phyloP scores from a whole-genome alignment of 2,888 invertebrate genomes.

The Orthosia cruda region DNA sequence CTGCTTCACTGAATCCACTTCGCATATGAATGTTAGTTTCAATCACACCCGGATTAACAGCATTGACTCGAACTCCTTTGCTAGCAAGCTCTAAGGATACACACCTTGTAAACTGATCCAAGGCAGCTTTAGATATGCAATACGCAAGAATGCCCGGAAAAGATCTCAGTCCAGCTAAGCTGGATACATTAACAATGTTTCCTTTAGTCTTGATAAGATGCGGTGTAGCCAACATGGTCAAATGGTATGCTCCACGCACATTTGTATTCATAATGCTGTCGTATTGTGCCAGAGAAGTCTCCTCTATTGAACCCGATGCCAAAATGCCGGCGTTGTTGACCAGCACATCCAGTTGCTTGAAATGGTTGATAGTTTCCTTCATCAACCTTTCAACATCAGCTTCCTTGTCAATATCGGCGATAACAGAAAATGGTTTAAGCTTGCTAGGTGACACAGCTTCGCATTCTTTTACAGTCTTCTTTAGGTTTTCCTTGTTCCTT shows the following conservation, averaged over 20 bases:
- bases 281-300: slow-evolving; percentile 94
- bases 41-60: slow-evolving; percentile 97
- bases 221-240: slow-evolving; percentile 96
- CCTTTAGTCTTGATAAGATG: slow-evolving; percentile 95
- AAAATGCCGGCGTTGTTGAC: slow-evolving; percentile 96
- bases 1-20: slow-evolving; percentile 94
- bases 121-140: slow-evolving; percentile 96
- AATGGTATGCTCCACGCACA: slow-evolving; percentile 93
- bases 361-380: slow-evolving; percentile 93
- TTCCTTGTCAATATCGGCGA: slow-evolving; percentile 93
- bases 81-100: slow-evolving; percentile 95
- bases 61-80: slow-evolving; percentile 95
- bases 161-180: slow-evolving; percentile 96
- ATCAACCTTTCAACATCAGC: slow-evolving; percentile 92
- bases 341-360: slow-evolving; percentile 93
- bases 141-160: slow-evolving; percentile 96
- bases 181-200: slow-evolving; percentile 97
- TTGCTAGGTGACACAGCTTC: slow-evolving; percentile 74
- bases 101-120: slow-evolving; percentile 98
- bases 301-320: slow-evolving; percentile 94
- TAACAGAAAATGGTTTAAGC: slow-evolving; percentile 87
- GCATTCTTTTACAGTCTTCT: slow-evolving; percentile 92
- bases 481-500: slow-evolving; percentile 93
- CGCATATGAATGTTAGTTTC: slow-evolving; percentile 93
- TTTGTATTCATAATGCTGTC: slow-evolving; percentile 96